Conservation (phyloP, 2,113 vertebrate species). For the Eleginops maclovinus region DNA sequence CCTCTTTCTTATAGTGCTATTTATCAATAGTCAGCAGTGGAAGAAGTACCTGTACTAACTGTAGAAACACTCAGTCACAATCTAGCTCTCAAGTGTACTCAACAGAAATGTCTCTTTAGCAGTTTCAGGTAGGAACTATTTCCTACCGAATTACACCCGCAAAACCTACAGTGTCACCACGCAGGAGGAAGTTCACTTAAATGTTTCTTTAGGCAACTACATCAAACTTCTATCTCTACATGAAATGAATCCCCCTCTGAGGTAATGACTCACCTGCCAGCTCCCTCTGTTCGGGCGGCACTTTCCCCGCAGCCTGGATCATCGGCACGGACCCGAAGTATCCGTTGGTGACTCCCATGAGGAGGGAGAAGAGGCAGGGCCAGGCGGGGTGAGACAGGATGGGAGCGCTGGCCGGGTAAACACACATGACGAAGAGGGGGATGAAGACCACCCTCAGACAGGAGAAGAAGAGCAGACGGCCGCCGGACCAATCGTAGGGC, state of each 20-base stretch:
- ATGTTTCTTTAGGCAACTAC: too few species aligned
- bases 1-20: too few species aligned
- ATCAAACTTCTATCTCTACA: not conserved
- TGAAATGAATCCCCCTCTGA: not conserved
- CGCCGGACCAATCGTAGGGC: constrained; percentile 93
- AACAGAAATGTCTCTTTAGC: too few species aligned
- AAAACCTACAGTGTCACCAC: too few species aligned
- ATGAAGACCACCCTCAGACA: constrained; percentile 94
- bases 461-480: constrained; percentile 92
- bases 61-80: too few species aligned
- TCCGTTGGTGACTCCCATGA: constrained; percentile 97
- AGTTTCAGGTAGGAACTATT: too few species aligned
- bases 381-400: constrained; percentile 94
- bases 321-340: constrained; percentile 98
- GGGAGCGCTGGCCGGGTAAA: constrained; percentile 89
- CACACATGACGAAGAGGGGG: constrained; percentile 97
- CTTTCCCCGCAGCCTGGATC: constrained; percentile 95
- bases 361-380: constrained; percentile 96
- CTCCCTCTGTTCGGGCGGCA: constrained; percentile 93
- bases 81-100: too few species aligned
- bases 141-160: too few species aligned
- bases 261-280: constrained; percentile 87
- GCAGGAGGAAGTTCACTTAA: too few species aligned
- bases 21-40: too few species aligned
- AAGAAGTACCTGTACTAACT: too few species aligned